A percentile compares a stretch with the other conserved stretches of the same genome.
These are phyloP conservation scores for Tetranychus piercei DNA, from an alignment of 2,888 invertebrate genomes.

Conservation along the genomic window DNA sequence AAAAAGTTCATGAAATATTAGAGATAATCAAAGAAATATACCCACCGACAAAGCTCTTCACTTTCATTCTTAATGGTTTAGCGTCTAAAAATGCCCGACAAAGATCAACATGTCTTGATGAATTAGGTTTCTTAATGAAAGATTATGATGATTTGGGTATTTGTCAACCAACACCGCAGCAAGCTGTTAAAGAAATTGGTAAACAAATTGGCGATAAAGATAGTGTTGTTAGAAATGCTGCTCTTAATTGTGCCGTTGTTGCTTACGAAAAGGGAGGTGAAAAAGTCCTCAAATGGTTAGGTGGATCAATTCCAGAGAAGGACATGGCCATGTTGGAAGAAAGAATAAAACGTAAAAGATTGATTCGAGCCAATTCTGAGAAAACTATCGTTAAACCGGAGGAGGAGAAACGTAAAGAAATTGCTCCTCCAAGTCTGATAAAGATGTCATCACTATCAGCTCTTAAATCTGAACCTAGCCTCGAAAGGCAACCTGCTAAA, in stretches of 20 bases:
- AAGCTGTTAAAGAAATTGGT: slow-evolving; percentile 71
- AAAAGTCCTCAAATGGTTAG: slow-evolving; percentile 70
- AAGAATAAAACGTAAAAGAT: slow-evolving; percentile 56
- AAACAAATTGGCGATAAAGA: slow-evolving; percentile 88
- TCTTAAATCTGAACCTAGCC: background rate
- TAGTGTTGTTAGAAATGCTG: slow-evolving; percentile 83
- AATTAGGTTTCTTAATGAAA: slow-evolving; percentile 66
- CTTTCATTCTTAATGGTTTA: slow-evolving; percentile 77
- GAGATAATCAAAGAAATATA: slow-evolving; percentile 67
- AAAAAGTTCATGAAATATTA: slow-evolving; percentile 65
- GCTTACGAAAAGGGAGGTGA: slow-evolving; percentile 81
- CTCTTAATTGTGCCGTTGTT: slow-evolving; percentile 75
- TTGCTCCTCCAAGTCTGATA: background rate
- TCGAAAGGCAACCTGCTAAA: background rate
- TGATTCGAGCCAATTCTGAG: background rate
- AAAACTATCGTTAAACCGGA: background rate
- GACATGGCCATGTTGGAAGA: slow-evolving; percentile 84
- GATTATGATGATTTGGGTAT: slow-evolving; percentile 66
- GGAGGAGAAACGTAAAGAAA: slow-evolving; percentile 1
- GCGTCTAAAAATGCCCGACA: slow-evolving; percentile 93
- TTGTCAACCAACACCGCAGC: slow-evolving; percentile 57
- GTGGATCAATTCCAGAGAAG: slow-evolving; percentile 63
- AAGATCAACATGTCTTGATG: slow-evolving; percentile 70
- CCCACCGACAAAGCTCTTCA: slow-evolving; percentile 69
- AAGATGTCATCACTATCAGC: background rate